Evolutionary conservation across 2,888 invertebrate genomes (phyloP).

Genomic region (Drosophila tripunctata): DNA sequence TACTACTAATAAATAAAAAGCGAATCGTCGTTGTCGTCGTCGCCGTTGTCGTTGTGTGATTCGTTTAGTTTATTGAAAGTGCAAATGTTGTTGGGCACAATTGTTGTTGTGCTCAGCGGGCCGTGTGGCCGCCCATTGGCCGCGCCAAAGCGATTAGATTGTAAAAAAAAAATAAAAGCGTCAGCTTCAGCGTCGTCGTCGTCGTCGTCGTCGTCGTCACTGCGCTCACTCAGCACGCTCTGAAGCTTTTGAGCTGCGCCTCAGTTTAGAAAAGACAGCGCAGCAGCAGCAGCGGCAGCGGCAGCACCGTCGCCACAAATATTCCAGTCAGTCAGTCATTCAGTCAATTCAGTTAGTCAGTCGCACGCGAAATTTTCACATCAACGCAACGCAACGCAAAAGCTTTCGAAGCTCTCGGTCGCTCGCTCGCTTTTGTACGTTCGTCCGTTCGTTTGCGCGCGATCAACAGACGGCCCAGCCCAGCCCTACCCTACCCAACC

Average conservation of each 20-base stretch:
- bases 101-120: slow-evolving; percentile 46
- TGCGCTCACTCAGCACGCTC: slow-evolving; percentile 44
- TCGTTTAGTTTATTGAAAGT: slow-evolving; percentile 51
- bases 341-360: slow-evolving; percentile 51
- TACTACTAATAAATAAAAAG: too few species aligned
- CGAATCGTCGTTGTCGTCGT: slow-evolving; percentile 25
- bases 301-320: not conserved
- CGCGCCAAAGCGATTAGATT: slow-evolving; percentile 66
- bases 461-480: slow-evolving; percentile 7
- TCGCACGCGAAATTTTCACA: slow-evolving; percentile 67
- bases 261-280: slow-evolving; percentile 45
- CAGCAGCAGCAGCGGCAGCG: not conserved
- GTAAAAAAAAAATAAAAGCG: slow-evolving; percentile 38
- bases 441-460: too few species aligned
- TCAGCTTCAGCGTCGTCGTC: not conserved
- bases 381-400: slow-evolving; percentile 38
- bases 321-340: slow-evolving; percentile 41
- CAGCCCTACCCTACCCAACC: slow-evolving; percentile 7
- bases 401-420: slow-evolving; percentile 5
- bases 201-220: slow-evolving; percentile 5
- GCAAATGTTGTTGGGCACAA: slow-evolving; percentile 51
- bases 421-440: slow-evolving; percentile 18
- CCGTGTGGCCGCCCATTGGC: slow-evolving; percentile 59
- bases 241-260: slow-evolving; percentile 30
- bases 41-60: not conserved